phyloP scores from a whole-genome alignment of 2,797 vertebrate genomes.

The Caiman crocodilus region DNA sequence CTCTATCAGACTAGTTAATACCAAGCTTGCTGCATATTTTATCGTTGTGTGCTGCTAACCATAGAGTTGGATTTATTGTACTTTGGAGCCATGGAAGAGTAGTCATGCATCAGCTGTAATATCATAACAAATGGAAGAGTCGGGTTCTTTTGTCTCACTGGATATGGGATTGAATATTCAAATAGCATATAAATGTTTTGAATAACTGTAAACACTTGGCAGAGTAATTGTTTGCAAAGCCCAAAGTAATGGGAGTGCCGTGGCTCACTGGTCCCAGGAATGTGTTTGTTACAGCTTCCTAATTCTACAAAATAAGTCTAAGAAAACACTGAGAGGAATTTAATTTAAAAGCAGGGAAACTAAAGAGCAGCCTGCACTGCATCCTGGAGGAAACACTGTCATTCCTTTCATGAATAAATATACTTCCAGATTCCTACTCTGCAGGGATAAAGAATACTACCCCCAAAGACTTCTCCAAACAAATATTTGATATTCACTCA shows the following conservation, averaged over 20 bases:
- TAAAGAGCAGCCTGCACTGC: not conserved
- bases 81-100: conserved; percentile 51
- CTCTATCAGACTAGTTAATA: conserved; percentile 57
- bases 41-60: conserved; percentile 53
- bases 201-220: conserved; percentile 54
- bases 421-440: not conserved
- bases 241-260: conserved; percentile 52
- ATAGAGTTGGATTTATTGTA: conserved; percentile 51
- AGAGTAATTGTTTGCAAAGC: conserved; percentile 27
- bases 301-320: conserved; percentile 39
- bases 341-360: not conserved
- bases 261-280: conserved; percentile 20
- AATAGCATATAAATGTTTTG: conserved; percentile 61
- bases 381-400: not conserved
- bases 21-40: conserved; percentile 64
- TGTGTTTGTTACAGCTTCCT: conserved; percentile 33
- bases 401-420: not conserved
- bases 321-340: conserved; percentile 7
- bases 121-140: conserved; percentile 63
- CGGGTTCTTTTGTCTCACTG: conserved; percentile 58
- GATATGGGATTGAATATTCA: conserved; percentile 70
- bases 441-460: not conserved
- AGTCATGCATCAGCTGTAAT: conserved; percentile 33
- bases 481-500: not conserved
- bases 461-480: not conserved